Evolutionary conservation across 2,888 invertebrate species (phyloP).

Genomic region (Chalcosyrphus nemorum): DNA sequence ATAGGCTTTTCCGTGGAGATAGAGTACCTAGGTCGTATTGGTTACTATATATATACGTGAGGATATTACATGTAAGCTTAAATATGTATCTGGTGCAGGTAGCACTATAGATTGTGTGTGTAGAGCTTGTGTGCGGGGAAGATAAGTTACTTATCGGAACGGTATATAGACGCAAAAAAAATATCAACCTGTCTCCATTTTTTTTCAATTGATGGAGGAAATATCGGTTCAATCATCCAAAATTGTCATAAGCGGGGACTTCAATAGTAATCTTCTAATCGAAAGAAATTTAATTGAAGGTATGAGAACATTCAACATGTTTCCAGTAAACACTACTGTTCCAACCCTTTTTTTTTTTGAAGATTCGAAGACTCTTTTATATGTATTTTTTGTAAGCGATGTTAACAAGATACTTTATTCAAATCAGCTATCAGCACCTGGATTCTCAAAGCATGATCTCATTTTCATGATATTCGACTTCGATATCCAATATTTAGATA

Average conservation of each 20-base stretch:
- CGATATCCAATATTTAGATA: neutral
- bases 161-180: neutral
- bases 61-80: no score
- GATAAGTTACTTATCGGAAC: conserved; percentile 8
- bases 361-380: neutral
- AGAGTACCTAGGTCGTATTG: neutral
- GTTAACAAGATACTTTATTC: neutral
- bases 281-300: neutral
- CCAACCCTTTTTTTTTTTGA: conserved; percentile 3
- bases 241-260: neutral
- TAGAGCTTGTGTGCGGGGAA: neutral
- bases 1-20: neutral
- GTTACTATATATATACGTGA: neutral
- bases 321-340: neutral
- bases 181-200: neutral
- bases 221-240: neutral
- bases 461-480: neutral
- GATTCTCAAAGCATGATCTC: conserved; percentile 1
- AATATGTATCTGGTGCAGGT: neutral
- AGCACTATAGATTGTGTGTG: neutral
- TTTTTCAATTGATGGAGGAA: neutral
- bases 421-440: neutral
- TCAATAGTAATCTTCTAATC: neutral
- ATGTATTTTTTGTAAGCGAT: neutral
- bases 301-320: neutral